phyloP scores from a whole-genome alignment of 2,113 vertebrate species.

The Caloenas nicobarica region DNA sequence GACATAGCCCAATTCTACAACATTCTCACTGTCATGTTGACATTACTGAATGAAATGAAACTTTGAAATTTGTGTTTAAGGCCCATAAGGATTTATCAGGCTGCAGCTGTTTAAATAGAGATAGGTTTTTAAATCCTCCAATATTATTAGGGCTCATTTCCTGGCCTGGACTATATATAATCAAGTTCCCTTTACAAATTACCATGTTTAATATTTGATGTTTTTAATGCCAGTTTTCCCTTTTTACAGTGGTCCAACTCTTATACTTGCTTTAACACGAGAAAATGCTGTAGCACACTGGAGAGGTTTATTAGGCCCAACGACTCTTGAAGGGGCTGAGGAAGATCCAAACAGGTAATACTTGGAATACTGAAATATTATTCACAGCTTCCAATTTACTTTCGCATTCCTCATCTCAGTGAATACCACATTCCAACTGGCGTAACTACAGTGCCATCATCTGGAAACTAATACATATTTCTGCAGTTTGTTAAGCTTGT shows the following conservation, averaged over 20 bases:
- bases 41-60: neutral
- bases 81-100: neutral
- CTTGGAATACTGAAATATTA: neutral
- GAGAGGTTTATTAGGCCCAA: conserved; percentile 70
- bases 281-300: conserved; percentile 70
- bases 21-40: neutral
- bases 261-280: conserved; percentile 68
- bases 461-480: neutral
- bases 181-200: neutral
- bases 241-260: conserved; percentile 69
- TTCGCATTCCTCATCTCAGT: neutral
- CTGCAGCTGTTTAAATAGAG: neutral
- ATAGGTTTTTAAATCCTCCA: neutral
- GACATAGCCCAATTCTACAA: neutral
- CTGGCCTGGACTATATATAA: neutral
- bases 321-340: conserved; percentile 48
- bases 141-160: neutral
- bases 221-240: neutral
- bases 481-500: neutral
- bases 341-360: conserved; percentile 64
- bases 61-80: neutral
- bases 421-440: neutral
- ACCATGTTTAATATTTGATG: neutral
- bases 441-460: conserved; percentile 45
- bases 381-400: neutral